These are phyloP conservation scores for Phragmatobia fuliginosa DNA, from an alignment of 2,888 invertebrate genomes.

Conservation along the genomic window DNA sequence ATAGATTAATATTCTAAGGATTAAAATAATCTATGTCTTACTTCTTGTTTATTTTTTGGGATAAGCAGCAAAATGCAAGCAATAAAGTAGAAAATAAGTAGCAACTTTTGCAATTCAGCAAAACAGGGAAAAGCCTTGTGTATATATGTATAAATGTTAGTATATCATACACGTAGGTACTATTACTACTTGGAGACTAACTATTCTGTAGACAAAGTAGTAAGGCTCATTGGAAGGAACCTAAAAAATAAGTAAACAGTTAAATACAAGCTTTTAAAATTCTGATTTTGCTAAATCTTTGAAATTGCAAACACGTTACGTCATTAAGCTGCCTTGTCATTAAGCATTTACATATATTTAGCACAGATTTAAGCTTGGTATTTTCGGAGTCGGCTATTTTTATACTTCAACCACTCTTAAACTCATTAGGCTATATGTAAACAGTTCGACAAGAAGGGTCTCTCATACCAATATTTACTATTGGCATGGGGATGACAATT, in stretches of 20 bases:
- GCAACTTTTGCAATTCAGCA: too few relatives aligned
- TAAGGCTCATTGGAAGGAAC: too few relatives aligned
- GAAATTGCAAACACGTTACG: neutral
- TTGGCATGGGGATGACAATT: neutral
- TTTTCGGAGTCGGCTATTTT: neutral
- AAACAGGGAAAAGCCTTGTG: too few relatives aligned
- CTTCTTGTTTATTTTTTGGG: too few relatives aligned
- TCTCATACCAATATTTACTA: neutral
- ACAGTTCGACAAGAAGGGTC: conserved; percentile 1
- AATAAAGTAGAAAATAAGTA: too few relatives aligned
- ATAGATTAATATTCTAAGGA: too few relatives aligned
- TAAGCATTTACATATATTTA: neutral
- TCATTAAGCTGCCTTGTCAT: neutral
- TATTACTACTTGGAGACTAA: too few relatives aligned
- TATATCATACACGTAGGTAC: too few relatives aligned
- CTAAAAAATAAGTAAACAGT: neutral
- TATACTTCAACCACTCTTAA: neutral
- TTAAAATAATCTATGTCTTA: too few relatives aligned
- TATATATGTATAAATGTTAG: too few relatives aligned
- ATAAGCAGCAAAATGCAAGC: too few relatives aligned
- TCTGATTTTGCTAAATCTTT: neutral
- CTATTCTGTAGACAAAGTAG: too few relatives aligned
- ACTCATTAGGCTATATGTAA: neutral
- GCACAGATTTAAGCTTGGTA: neutral
- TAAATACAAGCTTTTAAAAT: neutral